These are phyloP conservation scores for Pseudorasbora parva DNA, from an alignment of 2,113 vertebrate species.

Conservation along the genomic window DNA sequence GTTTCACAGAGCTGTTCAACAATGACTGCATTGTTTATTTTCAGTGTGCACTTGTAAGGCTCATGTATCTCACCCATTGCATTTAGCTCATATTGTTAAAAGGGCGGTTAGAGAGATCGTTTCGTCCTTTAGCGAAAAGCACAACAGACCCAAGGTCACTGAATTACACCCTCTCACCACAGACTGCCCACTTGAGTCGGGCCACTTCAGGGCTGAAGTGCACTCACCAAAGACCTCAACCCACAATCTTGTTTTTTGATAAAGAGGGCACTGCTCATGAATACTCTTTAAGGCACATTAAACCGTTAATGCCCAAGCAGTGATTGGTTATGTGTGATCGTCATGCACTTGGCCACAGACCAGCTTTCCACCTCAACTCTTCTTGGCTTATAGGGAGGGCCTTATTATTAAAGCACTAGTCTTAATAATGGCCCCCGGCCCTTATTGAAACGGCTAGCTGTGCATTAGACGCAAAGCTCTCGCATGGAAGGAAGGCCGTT, in stretches of 20 bases:
- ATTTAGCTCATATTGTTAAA: constrained; percentile 40
- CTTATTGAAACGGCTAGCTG: constrained; percentile 74
- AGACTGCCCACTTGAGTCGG: constrained; percentile 57
- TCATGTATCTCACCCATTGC: constrained; percentile 29
- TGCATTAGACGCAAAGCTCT: constrained; percentile 75
- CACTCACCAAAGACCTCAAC: constrained; percentile 45
- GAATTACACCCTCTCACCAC: constrained; percentile 55
- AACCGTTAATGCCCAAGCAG: constrained; percentile 47
- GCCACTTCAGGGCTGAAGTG: constrained; percentile 57
- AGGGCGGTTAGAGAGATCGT: constrained; percentile 42
- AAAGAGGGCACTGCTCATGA: constrained; percentile 52
- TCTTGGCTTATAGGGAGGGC: constrained; percentile 64
- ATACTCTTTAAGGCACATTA: constrained; percentile 55
- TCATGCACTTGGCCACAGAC: constrained; percentile 33
- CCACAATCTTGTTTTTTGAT: constrained; percentile 51
- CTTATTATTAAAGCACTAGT: constrained; percentile 74
- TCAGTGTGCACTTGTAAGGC: background rate
- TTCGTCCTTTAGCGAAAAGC: constrained; percentile 48
- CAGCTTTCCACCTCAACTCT: constrained; percentile 32
- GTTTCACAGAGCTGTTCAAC: constrained; percentile 18
- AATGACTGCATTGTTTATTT: constrained; percentile 44
- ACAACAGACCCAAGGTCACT: constrained; percentile 51
- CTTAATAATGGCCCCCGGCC: constrained; percentile 72
- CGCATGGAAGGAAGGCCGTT: constrained; percentile 70
- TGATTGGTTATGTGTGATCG: constrained; percentile 45